Evolutionary conservation across 2,113 vertebrate genomes (phyloP).

Genomic region (Irena cyanogastra): DNA sequence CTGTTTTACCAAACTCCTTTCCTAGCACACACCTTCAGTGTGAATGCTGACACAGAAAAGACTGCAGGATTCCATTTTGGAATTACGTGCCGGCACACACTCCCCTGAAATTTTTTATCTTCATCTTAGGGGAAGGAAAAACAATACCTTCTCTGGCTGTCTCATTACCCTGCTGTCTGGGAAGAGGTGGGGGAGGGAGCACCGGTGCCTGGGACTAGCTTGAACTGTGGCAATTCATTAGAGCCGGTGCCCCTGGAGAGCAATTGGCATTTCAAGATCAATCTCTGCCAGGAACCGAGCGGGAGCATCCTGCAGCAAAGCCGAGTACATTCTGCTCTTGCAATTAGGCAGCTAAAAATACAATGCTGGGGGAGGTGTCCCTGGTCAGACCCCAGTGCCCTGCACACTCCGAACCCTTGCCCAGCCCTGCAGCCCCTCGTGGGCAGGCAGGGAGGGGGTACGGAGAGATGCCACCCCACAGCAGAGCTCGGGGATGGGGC

Average conservation of each 20-base stretch:
- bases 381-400: background rate
- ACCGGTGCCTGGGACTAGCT: background rate
- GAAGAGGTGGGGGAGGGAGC: background rate
- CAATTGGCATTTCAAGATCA: conserved; percentile 67
- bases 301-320: conserved; percentile 48
- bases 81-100: background rate
- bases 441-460: background rate
- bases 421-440: background rate
- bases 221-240: conserved; percentile 42
- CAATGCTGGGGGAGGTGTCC: background rate
- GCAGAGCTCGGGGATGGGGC: background rate
- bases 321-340: conserved; percentile 29
- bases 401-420: rapidly evolving
- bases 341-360: conserved; percentile 63
- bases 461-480: rapidly evolving
- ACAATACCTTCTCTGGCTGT: background rate
- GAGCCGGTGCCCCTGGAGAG: conserved; percentile 37
- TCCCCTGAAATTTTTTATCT: background rate
- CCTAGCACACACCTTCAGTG: background rate
- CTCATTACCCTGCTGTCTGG: background rate
- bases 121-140: background rate
- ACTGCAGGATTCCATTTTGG: background rate
- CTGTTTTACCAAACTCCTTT: background rate
- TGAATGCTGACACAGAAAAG: background rate
- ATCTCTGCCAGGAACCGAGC: conserved; percentile 53